These are phyloP conservation scores for Liparis tanakae DNA, from an alignment of 2,797 vertebrate genomes.

Conservation along the genomic window DNA sequence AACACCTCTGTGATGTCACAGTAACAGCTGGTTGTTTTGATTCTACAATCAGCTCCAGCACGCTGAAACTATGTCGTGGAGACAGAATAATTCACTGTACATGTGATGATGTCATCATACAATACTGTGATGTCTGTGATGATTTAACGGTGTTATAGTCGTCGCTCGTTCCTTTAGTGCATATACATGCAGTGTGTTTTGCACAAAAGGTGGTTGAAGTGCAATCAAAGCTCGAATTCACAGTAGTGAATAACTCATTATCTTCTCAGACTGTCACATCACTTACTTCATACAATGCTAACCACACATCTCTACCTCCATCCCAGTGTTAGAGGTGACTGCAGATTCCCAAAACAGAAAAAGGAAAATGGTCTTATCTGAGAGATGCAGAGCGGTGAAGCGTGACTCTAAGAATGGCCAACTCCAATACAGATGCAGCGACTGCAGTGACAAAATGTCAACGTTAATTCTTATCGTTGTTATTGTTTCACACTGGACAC, in stretches of 20 bases:
- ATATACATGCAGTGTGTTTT: not conserved
- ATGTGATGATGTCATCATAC: constrained; percentile 1
- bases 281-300: not conserved
- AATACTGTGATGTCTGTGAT: constrained; percentile 2
- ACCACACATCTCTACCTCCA: not conserved
- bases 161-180: not conserved
- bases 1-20: constrained; percentile 62
- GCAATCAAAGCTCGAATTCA: not conserved
- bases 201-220: no score
- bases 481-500: no score
- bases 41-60: constrained; percentile 1
- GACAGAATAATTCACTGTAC: not conserved
- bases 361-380: not conserved
- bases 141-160: not conserved
- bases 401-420: not conserved
- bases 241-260: not conserved
- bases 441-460: no score
- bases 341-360: not conserved
- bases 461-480: no score
- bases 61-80: not conserved
- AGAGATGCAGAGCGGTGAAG: not conserved
- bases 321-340: not conserved
- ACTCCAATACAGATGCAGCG: no score
- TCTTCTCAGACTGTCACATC: not conserved
- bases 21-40: constrained; percentile 31